phyloP scores from a whole-genome alignment of 1,140 invertebrate species.

The Coenobita brevimanus region DNA sequence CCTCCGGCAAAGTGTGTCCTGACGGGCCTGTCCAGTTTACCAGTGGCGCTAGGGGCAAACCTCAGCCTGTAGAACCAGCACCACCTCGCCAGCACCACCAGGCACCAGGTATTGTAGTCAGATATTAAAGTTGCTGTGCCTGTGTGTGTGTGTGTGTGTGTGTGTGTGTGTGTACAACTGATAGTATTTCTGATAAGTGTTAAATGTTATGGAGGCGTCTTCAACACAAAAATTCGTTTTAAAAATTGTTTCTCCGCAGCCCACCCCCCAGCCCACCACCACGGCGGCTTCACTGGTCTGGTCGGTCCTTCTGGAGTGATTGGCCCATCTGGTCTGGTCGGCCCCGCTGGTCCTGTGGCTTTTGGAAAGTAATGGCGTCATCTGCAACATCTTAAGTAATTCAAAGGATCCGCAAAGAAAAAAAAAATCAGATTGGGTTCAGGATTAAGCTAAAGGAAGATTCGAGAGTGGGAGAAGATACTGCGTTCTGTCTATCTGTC shows the following conservation, averaged over 20 bases:
- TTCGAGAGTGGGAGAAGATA: too few species aligned
- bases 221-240: neutral
- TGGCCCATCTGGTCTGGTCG: conserved; percentile 68
- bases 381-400: too few species aligned
- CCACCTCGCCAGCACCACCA: neutral
- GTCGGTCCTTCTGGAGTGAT: conserved; percentile 69
- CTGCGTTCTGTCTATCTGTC: too few species aligned
- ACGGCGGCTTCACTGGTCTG: conserved; percentile 63
- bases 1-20: conserved; percentile 59
- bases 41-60: conserved; percentile 12
- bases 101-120: too few species aligned
- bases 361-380: conserved; percentile 64
- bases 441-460: too few species aligned
- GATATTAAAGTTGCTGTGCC: too few species aligned
- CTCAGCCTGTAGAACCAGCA: neutral
- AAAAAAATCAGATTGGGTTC: too few species aligned
- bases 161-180: too few species aligned
- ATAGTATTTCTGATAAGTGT: too few species aligned
- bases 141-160: too few species aligned
- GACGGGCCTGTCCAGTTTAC: conserved; percentile 60
- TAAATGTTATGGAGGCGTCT: too few species aligned
- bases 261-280: conserved; percentile 20
- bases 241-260: neutral
- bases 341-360: conserved; percentile 65
- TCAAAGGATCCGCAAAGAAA: too few species aligned